Conservation (phyloP, 2,113 vertebrate species). For the Pan paniscus region DNA sequence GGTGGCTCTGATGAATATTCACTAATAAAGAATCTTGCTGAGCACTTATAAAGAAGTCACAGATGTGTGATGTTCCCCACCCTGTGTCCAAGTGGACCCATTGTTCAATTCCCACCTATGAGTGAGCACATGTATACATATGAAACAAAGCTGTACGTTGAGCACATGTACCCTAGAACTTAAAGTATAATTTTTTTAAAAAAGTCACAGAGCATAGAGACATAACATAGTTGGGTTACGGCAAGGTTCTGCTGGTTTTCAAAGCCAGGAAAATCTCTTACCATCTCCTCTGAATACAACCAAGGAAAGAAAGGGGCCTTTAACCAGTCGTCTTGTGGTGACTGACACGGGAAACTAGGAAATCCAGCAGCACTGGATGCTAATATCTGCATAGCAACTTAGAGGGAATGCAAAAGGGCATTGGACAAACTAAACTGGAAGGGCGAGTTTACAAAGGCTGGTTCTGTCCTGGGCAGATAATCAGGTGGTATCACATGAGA, state of each 20-base stretch:
- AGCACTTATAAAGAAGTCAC: not conserved
- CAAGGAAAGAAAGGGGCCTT: not conserved
- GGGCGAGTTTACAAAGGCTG: not conserved
- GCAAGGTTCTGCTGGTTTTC: not conserved
- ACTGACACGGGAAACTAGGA: not conserved
- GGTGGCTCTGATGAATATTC: not conserved
- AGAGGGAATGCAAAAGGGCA: not conserved
- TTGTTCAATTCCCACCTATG: too few relatives aligned
- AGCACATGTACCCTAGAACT: too few relatives aligned
- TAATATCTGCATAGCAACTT: not conserved
- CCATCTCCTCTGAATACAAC: not conserved
- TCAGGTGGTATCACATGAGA: not conserved
- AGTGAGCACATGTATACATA: too few relatives aligned
- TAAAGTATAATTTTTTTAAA: too few relatives aligned
- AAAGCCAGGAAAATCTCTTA: not conserved
- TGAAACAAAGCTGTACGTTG: too few relatives aligned
- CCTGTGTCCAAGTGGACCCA: too few relatives aligned
- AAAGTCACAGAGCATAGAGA: not conserved
- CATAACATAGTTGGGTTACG: not conserved
- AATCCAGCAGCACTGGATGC: not conserved
- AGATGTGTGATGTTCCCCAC: too few relatives aligned
- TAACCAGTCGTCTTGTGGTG: not conserved
- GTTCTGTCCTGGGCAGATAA: not conserved
- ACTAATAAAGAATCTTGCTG: not conserved
- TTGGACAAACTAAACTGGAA: not conserved